Conservation (phyloP, 2,113 vertebrate genomes). For the Madoqua kirkii region DNA sequence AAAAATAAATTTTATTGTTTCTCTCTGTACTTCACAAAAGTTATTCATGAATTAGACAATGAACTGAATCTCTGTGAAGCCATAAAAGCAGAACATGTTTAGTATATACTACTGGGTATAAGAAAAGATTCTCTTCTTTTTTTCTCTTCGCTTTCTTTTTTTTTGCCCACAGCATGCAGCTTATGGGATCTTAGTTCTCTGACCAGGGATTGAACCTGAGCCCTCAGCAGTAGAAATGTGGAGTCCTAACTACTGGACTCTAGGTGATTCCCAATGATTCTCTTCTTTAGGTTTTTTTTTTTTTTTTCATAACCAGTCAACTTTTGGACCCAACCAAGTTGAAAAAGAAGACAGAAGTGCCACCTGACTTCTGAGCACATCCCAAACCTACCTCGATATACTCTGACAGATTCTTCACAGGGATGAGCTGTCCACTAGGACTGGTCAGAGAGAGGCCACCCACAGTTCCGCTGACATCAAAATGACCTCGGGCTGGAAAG, state of each 20-base stretch:
- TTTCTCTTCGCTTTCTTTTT: background rate
- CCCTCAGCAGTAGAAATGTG: background rate
- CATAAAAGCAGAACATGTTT: background rate
- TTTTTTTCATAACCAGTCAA: background rate
- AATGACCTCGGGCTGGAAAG: slow-evolving; percentile 80
- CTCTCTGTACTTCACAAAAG: background rate
- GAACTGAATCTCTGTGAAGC: background rate
- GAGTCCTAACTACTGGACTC: background rate
- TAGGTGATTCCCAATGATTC: background rate
- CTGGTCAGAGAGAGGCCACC: slow-evolving; percentile 87
- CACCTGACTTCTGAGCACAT: background rate
- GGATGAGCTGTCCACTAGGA: slow-evolving; percentile 82
- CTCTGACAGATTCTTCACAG: slow-evolving; percentile 85
- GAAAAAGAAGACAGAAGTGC: background rate
- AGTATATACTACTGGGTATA: background rate
- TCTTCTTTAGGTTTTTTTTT: background rate
- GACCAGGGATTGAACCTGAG: background rate
- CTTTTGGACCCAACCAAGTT: background rate
- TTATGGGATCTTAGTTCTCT: background rate
- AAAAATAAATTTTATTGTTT: background rate
- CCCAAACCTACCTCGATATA: slow-evolving; percentile 87
- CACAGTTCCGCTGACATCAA: slow-evolving; percentile 85
- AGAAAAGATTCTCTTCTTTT: background rate
- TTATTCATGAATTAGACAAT: background rate
- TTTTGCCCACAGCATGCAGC: background rate